Evolutionary conservation across 2,888 invertebrate species (phyloP).

Genomic region (Lingula anatina): DNA sequence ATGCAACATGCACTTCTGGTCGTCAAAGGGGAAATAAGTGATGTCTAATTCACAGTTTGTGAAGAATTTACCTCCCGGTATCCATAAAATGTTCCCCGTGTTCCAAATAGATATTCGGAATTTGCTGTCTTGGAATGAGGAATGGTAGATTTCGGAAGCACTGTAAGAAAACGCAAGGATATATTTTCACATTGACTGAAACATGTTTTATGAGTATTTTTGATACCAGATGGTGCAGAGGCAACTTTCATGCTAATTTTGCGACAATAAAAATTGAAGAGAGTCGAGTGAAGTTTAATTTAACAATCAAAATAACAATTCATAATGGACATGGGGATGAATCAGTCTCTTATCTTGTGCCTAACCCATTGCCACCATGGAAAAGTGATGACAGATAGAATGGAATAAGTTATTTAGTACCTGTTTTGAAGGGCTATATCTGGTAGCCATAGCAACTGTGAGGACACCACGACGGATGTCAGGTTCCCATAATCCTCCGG

Average conservation of each 20-base stretch:
- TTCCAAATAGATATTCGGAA: constrained; percentile 18
- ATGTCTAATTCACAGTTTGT: constrained; percentile 25
- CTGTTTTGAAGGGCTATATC: background rate
- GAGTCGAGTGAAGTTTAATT: too few species aligned
- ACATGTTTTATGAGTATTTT: background rate
- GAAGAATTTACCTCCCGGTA: constrained; percentile 23
- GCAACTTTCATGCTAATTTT: background rate
- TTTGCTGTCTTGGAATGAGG: constrained; percentile 12
- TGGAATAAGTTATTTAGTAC: too few species aligned
- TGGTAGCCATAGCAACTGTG: background rate
- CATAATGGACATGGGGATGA: too few species aligned
- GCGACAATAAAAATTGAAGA: background rate
- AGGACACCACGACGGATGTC: background rate
- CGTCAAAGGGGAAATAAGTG: constrained; percentile 24
- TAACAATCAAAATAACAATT: too few species aligned
- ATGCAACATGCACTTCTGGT: constrained; percentile 20
- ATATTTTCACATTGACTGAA: background rate
- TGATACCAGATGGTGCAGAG: too few species aligned
- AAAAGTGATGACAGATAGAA: background rate
- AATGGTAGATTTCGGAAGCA: constrained; percentile 20
- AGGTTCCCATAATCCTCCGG: background rate
- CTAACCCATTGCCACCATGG: too few species aligned
- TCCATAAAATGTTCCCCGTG: constrained; percentile 20
- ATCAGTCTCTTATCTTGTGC: too few species aligned
- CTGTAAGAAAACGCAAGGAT: constrained; percentile 9